phyloP scores from a whole-genome alignment of 2,113 vertebrate genomes.

The Pterocles orientalis region DNA sequence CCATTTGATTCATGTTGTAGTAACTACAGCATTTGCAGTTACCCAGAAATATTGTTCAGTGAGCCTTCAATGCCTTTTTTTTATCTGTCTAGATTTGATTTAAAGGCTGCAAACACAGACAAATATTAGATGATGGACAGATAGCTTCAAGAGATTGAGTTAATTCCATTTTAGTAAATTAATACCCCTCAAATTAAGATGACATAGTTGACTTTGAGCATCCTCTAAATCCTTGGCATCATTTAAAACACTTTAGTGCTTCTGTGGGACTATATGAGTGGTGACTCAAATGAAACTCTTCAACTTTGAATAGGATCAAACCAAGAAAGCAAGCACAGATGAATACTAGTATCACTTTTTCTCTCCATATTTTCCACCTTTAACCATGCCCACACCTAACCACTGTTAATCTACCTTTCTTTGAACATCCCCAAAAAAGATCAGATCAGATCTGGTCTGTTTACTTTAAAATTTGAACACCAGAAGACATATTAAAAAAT shows the following conservation, averaged over 20 bases:
- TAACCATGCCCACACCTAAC: fast-evolving
- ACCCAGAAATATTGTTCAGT: background rate
- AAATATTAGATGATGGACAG: background rate
- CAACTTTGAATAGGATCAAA: background rate
- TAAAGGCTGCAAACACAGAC: background rate
- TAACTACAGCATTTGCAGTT: background rate
- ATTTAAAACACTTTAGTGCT: background rate
- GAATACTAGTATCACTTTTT: background rate
- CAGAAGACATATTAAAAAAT: background rate
- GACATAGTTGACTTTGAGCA: background rate
- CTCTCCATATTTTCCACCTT: background rate
- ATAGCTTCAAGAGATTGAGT: background rate
- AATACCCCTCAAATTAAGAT: background rate
- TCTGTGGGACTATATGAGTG: background rate
- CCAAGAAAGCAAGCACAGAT: background rate
- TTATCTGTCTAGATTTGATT: background rate
- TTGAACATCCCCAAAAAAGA: background rate
- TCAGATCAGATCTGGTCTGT: background rate
- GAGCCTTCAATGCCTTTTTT: background rate
- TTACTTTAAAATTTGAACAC: background rate
- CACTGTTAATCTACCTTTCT: background rate
- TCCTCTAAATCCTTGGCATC: background rate
- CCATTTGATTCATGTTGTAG: background rate
- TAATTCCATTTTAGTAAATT: background rate
- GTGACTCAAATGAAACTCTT: background rate